Base-by-base conservation (phyloP, 2,888 invertebrate genomes). In the Schrankia costaestrigalis region DNA sequence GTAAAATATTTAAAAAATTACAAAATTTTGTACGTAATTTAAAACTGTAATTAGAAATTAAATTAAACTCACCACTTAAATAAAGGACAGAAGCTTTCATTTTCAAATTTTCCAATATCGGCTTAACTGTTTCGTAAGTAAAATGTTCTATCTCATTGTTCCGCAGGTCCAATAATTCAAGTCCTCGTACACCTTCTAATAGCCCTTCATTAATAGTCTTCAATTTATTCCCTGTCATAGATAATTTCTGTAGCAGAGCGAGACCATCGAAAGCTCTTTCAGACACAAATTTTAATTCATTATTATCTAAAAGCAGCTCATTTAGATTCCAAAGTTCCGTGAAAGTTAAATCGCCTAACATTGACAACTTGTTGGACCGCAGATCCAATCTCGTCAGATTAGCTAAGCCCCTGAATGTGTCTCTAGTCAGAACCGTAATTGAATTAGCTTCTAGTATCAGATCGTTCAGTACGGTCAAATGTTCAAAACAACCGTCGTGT, bases 401-500 rank as follows among this genome's bases (percentile, higher is more conserved):
- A 48, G 90, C 90, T 63, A 96, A 80, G 2, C 95, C 95, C 43
- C 91, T 89, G 71, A 95, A 95, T 46, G 93, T 93, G 58, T 94
- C 93, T 57, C 91, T 90, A 43, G 94, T 94, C 63, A 95, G 79
- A 24, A 93, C 91, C 32, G 91, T 90, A 56, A 96, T 91, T 67
- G 91, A 91, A 87, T 93, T 95, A 51, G 90, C 89, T 62, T 94
- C 94, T 55, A 97, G 80, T 71, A 96, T 93, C 47, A 98, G 84
- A 60, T 93, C 94, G 43, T 92, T 91, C 36, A 97, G 89, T 49
- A 93, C 90, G 10, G 90, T 89, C 68, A 95, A 80, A 63, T 93
- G 91, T 59, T 90, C 90, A 70, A 95, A 96, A 42, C 97, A 94
- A 53, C 94, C 94, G 49, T 96, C 96, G 63, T 97, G 97, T 25